These are phyloP conservation scores for Drosophila vallismaia DNA, from an alignment of 2,888 invertebrate genomes.

Conservation along the genomic window DNA sequence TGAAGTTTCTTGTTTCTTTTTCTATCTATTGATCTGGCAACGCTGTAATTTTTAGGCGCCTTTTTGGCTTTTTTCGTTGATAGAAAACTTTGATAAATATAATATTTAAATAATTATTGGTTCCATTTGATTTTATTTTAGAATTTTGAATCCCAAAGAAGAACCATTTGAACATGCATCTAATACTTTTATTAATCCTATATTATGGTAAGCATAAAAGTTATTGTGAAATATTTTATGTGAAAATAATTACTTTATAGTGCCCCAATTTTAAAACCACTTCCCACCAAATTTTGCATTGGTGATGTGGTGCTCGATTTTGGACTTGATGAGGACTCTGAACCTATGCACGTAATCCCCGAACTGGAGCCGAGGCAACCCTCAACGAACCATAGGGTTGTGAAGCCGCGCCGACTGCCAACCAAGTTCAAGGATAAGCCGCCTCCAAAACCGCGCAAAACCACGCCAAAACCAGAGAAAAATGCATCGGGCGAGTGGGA, in stretches of 20 bases:
- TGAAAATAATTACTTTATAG: neutral
- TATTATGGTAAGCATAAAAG: neutral
- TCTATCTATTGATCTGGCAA: too few species aligned
- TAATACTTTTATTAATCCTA: neutral
- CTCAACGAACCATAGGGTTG: neutral
- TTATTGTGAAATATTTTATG: neutral
- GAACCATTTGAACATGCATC: neutral
- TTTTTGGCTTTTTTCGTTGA: too few species aligned
- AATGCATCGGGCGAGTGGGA: neutral
- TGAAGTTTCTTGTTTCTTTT: too few species aligned
- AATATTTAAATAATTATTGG: neutral
- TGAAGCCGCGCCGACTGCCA: neutral
- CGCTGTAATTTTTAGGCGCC: too few species aligned
- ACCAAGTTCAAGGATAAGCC: conserved; percentile 1
- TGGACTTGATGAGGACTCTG: neutral
- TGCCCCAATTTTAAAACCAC: neutral
- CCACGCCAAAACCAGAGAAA: neutral
- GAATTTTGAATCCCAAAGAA: neutral
- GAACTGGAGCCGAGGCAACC: neutral
- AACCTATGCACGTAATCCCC: neutral
- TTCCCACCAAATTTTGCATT: conserved; percentile 5
- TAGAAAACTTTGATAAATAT: too few species aligned
- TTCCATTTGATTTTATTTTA: neutral
- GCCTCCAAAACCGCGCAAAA: neutral
- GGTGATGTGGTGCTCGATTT: conserved; percentile 1